Evolutionary conservation across 1,140 invertebrate species (phyloP).

Genomic region (Hyphantria cunea): DNA sequence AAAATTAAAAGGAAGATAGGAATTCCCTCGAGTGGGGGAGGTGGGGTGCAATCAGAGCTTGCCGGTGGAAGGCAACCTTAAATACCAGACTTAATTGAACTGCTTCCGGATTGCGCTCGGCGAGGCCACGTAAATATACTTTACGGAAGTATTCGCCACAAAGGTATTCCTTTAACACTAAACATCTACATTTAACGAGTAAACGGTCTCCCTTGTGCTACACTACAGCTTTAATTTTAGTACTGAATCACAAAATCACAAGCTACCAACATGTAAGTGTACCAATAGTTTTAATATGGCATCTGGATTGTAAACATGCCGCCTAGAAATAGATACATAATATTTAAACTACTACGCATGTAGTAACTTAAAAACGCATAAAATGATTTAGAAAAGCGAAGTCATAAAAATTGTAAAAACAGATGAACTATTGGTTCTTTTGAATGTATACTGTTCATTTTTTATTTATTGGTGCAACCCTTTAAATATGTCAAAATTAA

Average conservation of each 20-base stretch:
- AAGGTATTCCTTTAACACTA: constrained; percentile 64
- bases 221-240: constrained; percentile 20
- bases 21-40: constrained; percentile 52
- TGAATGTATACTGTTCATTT: constrained; percentile 42
- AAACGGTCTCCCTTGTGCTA: constrained; percentile 24
- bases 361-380: too few species aligned
- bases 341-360: constrained; percentile 43
- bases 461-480: too few species aligned
- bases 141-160: constrained; percentile 60
- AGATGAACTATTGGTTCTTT: constrained; percentile 43
- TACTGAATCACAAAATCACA: constrained; percentile 9
- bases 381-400: constrained; percentile 40
- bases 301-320: constrained; percentile 39
- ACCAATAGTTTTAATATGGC: constrained; percentile 33
- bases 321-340: constrained; percentile 39
- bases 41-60: constrained; percentile 69
- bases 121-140: constrained; percentile 67
- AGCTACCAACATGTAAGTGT: background rate
- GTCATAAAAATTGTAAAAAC: constrained; percentile 39
- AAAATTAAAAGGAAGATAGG: constrained; percentile 75
- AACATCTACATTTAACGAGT: constrained; percentile 41
- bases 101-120: constrained; percentile 60
- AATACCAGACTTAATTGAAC: constrained; percentile 80
- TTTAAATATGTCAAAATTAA: too few species aligned
- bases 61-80: constrained; percentile 72